Conservation (phyloP, 2,797 vertebrate genomes). For the Gephyroberyx darwinii region DNA sequence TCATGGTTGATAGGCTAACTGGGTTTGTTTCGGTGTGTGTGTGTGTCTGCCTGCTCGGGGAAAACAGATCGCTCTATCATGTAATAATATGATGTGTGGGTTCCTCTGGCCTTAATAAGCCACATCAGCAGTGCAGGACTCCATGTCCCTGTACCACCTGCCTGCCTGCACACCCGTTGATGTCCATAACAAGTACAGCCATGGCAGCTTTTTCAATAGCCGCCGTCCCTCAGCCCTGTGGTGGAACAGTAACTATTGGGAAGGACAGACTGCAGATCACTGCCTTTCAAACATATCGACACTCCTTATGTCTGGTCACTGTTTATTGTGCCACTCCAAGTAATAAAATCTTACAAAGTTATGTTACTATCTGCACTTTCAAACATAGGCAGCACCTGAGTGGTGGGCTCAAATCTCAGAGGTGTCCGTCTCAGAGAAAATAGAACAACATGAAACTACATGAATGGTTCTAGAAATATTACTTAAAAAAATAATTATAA, state of each 20-base stretch:
- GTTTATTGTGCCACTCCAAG: not conserved
- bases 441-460: not conserved
- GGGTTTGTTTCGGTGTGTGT: slow-evolving; percentile 38
- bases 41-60: slow-evolving; percentile 5
- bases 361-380: not conserved
- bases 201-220: too few species aligned
- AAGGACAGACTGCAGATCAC: too few species aligned
- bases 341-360: not conserved
- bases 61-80: slow-evolving; percentile 30
- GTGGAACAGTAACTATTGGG: too few species aligned
- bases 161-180: slow-evolving; percentile 30
- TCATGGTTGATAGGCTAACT: slow-evolving; percentile 50
- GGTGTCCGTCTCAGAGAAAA: not conserved
- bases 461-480: too few species aligned
- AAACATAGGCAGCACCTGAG: not conserved
- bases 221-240: too few species aligned
- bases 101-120: slow-evolving; percentile 38
- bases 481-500: too few species aligned
- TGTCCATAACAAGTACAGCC: not conserved
- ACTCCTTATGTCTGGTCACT: not conserved
- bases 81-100: slow-evolving; percentile 57
- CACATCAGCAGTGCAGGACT: slow-evolving; percentile 18
- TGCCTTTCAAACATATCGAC: too few species aligned
- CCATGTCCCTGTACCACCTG: slow-evolving; percentile 15
- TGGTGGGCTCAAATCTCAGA: not conserved